phyloP scores from a whole-genome alignment of 2,888 invertebrate species.

The Tipula vernalis region DNA sequence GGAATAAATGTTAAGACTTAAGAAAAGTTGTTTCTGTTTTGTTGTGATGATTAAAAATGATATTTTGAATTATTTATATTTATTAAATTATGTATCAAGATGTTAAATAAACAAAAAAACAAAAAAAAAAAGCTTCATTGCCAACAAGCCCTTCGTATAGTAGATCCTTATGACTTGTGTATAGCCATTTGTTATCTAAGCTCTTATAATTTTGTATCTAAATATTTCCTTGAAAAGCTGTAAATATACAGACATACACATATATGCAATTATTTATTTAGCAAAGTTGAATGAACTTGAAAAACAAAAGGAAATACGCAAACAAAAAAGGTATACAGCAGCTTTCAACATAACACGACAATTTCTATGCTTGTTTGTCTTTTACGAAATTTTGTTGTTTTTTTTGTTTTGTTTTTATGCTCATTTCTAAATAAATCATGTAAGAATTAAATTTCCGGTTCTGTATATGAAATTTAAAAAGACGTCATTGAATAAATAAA shows the following conservation, averaged over 20 bases:
- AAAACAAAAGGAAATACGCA: not conserved
- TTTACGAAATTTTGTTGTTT: not conserved
- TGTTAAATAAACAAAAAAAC: not conserved
- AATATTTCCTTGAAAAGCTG: not conserved
- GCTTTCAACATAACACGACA: not conserved
- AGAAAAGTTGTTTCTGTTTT: not conserved
- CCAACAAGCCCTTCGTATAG: not conserved
- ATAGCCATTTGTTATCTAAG: not conserved
- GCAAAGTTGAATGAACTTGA: not conserved
- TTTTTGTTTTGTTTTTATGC: not conserved
- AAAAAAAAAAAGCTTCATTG: not conserved
- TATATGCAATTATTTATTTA: not conserved
- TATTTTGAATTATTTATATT: not conserved
- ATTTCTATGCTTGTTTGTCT: not conserved
- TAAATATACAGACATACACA: not conserved
- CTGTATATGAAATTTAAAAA: not conserved
- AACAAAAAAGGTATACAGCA: not conserved
- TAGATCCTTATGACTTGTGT: not conserved
- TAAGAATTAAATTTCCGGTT: not conserved
- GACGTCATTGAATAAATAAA: not conserved
- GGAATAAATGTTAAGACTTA: not conserved
- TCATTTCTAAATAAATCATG: not conserved
- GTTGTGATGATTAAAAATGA: not conserved
- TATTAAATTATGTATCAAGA: not conserved
- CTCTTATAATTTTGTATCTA: not conserved